Percentiles rank a stretch among this genome's conserved stretches.
These are phyloP conservation scores for Distichodus sexfasciatus DNA, from an alignment of 2,797 vertebrate genomes.

Conservation along the genomic window DNA sequence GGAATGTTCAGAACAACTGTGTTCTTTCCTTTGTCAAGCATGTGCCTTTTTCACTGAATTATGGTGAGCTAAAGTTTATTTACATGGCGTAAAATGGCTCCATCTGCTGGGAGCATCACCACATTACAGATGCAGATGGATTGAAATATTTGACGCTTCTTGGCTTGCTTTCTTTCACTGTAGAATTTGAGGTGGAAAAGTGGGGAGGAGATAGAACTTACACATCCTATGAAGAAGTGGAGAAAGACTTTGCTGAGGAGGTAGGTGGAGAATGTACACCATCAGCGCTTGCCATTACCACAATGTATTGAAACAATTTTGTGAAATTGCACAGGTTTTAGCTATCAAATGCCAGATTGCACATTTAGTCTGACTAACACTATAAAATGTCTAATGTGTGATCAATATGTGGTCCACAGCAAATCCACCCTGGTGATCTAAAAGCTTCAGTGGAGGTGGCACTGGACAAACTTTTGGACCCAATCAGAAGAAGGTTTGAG, in stretches of 20 bases:
- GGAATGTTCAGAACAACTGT: conserved; percentile 93
- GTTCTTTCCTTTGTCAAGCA: conserved; percentile 92
- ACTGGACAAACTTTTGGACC: conserved; percentile 89
- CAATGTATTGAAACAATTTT: no score
- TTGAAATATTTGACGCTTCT: background rate
- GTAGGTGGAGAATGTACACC: conserved; percentile 64
- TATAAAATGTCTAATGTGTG: no score
- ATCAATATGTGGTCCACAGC: no score
- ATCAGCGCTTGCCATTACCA: no score
- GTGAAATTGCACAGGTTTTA: background rate
- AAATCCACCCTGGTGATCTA: conserved; percentile 91
- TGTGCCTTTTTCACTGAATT: conserved; percentile 88
- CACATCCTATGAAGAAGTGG: conserved; percentile 79
- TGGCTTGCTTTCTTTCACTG: background rate
- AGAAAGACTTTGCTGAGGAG: conserved; percentile 91
- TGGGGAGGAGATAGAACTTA: conserved; percentile 94
- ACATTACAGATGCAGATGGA: no score
- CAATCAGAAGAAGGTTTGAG: conserved; percentile 93
- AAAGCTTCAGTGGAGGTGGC: conserved; percentile 91
- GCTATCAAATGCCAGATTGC: background rate
- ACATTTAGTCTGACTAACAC: background rate
- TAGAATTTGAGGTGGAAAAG: conserved; percentile 89
- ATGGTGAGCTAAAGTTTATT: conserved; percentile 71
- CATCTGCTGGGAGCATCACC: background rate
- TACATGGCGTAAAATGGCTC: background rate